phyloP scores from a whole-genome alignment of 1,140 invertebrate species.

The Drosophila sproati region DNA sequence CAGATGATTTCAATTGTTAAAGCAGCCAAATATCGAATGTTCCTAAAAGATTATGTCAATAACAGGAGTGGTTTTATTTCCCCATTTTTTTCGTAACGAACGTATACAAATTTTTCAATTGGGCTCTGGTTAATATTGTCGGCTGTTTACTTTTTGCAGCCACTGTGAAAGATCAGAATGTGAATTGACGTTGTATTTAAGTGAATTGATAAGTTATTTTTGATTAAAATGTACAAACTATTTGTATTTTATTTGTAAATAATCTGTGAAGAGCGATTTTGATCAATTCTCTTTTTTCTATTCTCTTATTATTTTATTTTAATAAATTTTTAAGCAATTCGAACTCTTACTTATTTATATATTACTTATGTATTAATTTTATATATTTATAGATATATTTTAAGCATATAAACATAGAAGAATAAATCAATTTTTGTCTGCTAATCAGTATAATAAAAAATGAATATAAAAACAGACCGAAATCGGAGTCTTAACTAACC shows the following conservation, averaged over 20 bases:
- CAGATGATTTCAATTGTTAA: conserved; percentile 30
- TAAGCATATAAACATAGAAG: too few relatives aligned
- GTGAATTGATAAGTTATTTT: too few relatives aligned
- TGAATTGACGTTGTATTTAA: neutral
- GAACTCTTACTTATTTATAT: too few relatives aligned
- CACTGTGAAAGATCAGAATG: neutral
- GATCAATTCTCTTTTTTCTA: neutral
- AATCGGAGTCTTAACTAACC: neutral
- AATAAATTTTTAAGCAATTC: too few relatives aligned
- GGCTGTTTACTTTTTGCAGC: conserved; percentile 10
- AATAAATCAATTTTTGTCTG: neutral
- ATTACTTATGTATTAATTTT: too few relatives aligned
- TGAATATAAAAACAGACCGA: neutral
- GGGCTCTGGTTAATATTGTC: neutral
- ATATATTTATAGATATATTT: too few relatives aligned
- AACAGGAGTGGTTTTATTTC: neutral
- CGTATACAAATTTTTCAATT: conserved; percentile 7
- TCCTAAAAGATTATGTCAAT: conserved; percentile 61
- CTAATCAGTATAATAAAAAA: neutral
- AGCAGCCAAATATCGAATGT: conserved; percentile 38
- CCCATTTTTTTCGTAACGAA: neutral
- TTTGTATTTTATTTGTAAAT: too few relatives aligned
- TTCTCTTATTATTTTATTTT: neutral
- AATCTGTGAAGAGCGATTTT: too few relatives aligned
- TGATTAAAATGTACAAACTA: too few relatives aligned